Evolutionary conservation across 2,797 vertebrate species (phyloP).

Genomic region (Rhynchonycteris naso): DNA sequence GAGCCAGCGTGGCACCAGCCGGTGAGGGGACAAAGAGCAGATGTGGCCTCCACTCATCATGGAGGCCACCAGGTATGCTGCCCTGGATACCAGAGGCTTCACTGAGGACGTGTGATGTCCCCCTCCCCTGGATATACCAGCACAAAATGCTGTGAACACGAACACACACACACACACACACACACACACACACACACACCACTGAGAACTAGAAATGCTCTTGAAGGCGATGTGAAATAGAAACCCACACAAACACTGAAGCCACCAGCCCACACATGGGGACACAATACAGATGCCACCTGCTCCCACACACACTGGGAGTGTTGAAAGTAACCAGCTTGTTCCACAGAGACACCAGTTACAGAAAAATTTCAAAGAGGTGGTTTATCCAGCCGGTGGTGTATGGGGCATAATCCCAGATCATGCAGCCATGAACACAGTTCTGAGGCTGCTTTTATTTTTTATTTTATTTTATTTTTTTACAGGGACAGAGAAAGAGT

Average conservation of each 20-base stretch:
- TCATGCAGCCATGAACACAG: no score
- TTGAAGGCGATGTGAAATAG: neutral
- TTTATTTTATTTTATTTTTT: no score
- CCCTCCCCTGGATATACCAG: neutral
- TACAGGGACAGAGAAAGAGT: no score
- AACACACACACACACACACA: neutral
- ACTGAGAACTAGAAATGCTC: neutral
- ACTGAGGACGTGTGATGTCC: neutral
- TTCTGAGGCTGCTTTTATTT: no score
- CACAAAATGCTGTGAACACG: neutral
- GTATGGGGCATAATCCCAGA: no score
- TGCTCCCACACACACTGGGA: neutral
- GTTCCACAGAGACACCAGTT: no score
- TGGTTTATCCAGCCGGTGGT: no score
- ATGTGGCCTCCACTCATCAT: slow-evolving; percentile 37
- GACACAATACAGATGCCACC: neutral
- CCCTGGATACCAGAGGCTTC: neutral
- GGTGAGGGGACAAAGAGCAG: slow-evolving; percentile 46
- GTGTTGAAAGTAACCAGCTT: no score
- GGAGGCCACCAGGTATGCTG: neutral
- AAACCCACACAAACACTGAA: neutral
- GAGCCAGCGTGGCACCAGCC: slow-evolving; percentile 80
- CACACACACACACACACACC: neutral
- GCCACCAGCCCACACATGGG: neutral
- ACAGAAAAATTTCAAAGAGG: no score